A percentile compares a stretch with the other conserved stretches of the same genome.
Evolutionary conservation across 2,113 vertebrate species (phyloP).

Genomic region (Panthera tigris): DNA sequence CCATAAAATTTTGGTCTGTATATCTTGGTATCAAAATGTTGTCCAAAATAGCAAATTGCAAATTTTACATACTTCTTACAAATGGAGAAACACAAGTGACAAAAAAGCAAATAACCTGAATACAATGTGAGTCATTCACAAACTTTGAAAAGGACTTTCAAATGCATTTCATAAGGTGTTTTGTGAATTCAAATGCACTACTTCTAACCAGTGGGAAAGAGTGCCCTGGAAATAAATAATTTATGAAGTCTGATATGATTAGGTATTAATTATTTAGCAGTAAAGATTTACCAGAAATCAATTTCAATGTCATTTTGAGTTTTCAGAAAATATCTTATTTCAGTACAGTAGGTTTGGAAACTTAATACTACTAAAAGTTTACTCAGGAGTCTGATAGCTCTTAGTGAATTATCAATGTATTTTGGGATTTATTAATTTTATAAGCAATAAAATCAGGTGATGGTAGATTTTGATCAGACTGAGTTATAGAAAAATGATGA

Average conservation of each 20-base stretch:
- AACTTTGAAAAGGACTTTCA: slow-evolving; percentile 10
- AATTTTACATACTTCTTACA: slow-evolving; percentile 22
- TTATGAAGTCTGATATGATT: not conserved
- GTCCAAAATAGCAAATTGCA: not conserved
- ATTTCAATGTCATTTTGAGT: slow-evolving; percentile 10
- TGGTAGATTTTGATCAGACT: not conserved
- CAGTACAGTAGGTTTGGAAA: not conserved
- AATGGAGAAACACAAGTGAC: not conserved
- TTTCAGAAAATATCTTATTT: not conserved
- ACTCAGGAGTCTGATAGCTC: not conserved
- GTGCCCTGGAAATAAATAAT: not conserved
- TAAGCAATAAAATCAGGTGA: not conserved
- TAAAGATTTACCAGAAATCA: not conserved
- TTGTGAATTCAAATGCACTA: not conserved
- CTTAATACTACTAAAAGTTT: not conserved
- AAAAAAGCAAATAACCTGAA: slow-evolving; percentile 37
- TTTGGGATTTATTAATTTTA: slow-evolving; percentile 16
- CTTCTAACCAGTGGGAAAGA: not conserved
- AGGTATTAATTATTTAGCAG: not conserved
- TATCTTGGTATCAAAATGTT: slow-evolving; percentile 27
- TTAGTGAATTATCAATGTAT: not conserved
- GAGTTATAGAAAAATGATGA: not conserved
- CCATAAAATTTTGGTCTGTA: not conserved
- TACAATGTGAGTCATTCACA: not conserved
- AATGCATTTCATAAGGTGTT: slow-evolving; percentile 21